phyloP scores from a whole-genome alignment of 2,888 invertebrate species.

The Protodeltote pygarga region DNA sequence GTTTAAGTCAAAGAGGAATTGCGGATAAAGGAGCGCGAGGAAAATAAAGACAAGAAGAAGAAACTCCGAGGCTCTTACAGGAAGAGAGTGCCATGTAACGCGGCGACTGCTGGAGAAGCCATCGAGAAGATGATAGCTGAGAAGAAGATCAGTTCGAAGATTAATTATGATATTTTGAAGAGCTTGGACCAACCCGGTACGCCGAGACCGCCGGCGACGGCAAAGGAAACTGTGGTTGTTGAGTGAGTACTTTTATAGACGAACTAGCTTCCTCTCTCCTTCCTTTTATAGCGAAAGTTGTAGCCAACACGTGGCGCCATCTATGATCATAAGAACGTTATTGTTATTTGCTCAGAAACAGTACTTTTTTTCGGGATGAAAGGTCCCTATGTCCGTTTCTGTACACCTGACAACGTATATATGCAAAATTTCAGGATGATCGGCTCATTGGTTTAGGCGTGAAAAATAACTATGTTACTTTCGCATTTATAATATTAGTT shows the following conservation, averaged over 20 bases:
- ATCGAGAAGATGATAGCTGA: conserved; percentile 98
- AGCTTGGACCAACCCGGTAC: conserved; percentile 88
- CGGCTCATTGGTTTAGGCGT: no score
- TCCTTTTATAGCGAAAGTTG: no score
- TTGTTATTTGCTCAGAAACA: no score
- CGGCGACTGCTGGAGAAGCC: conserved; percentile 94
- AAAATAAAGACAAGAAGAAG: conserved; percentile 94
- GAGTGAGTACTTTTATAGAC: conserved; percentile 51
- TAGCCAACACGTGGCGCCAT: no score
- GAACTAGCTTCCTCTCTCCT: no score
- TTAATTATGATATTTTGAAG: conserved; percentile 98
- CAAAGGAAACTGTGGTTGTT: conserved; percentile 35
- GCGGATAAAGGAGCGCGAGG: conserved; percentile 92
- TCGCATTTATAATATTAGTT: no score
- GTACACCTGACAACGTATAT: no score
- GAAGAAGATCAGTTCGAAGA: conserved; percentile 98
- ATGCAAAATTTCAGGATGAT: no score
- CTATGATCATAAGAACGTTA: no score
- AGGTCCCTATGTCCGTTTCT: no score
- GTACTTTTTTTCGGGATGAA: no score
- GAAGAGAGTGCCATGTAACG: conserved; percentile 88
- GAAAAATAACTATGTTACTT: no score
- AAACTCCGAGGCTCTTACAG: conserved; percentile 90
- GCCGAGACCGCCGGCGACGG: conserved; percentile 51
- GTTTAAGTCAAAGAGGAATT: conserved; percentile 92